phyloP scores from a whole-genome alignment of 2,888 invertebrate genomes.

The Stegophylla sp. region DNA sequence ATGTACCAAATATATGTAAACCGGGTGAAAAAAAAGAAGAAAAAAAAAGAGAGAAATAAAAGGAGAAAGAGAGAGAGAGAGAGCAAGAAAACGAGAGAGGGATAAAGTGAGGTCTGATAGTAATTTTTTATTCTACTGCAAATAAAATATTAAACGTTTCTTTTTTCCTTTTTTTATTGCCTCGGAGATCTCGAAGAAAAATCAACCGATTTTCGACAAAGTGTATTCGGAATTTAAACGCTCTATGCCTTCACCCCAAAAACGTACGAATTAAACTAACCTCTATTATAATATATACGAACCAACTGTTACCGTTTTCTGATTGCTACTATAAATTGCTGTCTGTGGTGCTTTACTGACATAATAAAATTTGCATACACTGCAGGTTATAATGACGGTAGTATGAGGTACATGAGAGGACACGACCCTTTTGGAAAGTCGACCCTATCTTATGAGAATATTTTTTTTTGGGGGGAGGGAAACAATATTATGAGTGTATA shows the following conservation, averaged over 20 bases:
- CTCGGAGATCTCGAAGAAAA: constrained; percentile 4
- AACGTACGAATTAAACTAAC: constrained; percentile 31
- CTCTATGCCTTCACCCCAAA: not conserved
- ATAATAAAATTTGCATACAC: constrained; percentile 49
- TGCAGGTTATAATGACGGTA: constrained; percentile 48
- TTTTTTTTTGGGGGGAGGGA: not conserved
- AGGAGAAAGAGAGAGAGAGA: not conserved
- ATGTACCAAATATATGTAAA: not conserved
- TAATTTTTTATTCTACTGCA: constrained; percentile 25
- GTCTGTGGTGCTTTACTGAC: constrained; percentile 27
- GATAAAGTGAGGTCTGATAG: not conserved
- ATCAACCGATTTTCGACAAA: not conserved
- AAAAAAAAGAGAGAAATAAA: not conserved
- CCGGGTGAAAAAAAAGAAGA: not conserved
- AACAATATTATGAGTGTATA: constrained; percentile 37
- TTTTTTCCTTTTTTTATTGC: not conserved
- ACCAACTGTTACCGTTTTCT: constrained; percentile 48
- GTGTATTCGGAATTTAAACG: constrained; percentile 16
- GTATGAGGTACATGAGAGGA: not conserved
- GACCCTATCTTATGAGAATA: constrained; percentile 2
- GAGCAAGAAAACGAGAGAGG: not conserved
- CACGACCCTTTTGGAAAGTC: constrained; percentile 27
- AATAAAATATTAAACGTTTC: constrained; percentile 38
- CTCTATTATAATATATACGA: constrained; percentile 2
- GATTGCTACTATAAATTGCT: not conserved